A percentile compares a stretch with the other conserved stretches of the same genome.
Evolutionary conservation across 2,797 vertebrate genomes (phyloP).

Genomic region (Ceryle rudis): DNA sequence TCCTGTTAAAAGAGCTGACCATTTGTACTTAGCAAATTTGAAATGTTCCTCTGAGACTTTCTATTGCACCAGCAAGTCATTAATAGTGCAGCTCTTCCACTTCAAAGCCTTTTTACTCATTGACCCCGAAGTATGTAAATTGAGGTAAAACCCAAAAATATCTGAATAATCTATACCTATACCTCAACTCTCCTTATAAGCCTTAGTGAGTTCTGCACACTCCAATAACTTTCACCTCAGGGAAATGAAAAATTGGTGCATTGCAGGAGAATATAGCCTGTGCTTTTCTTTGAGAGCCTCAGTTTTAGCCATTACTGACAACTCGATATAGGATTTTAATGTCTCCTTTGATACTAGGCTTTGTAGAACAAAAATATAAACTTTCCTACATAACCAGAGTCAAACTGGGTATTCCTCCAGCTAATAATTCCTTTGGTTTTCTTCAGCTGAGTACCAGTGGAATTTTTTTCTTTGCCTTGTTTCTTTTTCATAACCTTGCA

Average conservation of each 20-base stretch:
- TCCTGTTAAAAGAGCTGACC: background rate
- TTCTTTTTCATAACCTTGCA: background rate
- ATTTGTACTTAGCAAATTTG: background rate
- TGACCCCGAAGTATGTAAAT: background rate
- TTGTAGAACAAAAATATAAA: background rate
- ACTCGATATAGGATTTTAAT: background rate
- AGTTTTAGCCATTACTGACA: background rate
- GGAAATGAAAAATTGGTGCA: constrained; percentile 4
- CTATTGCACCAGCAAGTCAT: background rate
- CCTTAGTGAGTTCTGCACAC: background rate
- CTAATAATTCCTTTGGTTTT: background rate
- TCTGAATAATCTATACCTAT: background rate
- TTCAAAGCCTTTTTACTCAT: background rate
- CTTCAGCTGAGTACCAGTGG: background rate
- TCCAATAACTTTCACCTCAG: background rate
- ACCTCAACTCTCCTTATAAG: background rate
- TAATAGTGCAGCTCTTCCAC: background rate
- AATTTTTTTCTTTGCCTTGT: background rate
- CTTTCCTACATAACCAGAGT: background rate
- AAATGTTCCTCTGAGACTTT: background rate
- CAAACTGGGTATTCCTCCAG: background rate
- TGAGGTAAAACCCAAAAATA: background rate
- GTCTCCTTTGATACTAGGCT: background rate
- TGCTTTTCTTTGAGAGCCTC: background rate
- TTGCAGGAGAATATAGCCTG: background rate